phyloP scores from a whole-genome alignment of 2,797 vertebrate genomes.

The Cryptoprocta ferox region DNA sequence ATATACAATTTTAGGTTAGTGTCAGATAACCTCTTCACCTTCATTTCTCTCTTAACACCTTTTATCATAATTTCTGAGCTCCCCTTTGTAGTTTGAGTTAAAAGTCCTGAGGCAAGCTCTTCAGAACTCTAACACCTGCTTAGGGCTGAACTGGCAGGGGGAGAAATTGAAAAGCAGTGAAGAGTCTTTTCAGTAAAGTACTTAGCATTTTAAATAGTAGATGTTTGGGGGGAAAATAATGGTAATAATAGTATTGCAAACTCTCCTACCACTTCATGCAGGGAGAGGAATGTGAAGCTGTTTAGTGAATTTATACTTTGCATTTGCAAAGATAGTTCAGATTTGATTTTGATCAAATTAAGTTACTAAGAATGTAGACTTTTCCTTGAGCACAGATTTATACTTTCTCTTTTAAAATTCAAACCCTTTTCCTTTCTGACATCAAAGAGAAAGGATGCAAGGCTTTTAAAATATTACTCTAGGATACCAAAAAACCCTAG shows the following conservation, averaged over 20 bases:
- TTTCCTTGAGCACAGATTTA: conserved; percentile 65
- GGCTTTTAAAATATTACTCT: conserved; percentile 63
- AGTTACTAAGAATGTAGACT: conserved; percentile 52
- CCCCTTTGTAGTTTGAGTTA: conserved; percentile 65
- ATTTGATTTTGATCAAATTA: conserved; percentile 67
- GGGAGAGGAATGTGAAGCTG: background rate
- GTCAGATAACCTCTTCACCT: conserved; percentile 59
- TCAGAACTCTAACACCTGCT: conserved; percentile 65
- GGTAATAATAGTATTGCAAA: conserved; percentile 48
- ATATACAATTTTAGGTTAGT: conserved; percentile 53
- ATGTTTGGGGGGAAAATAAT: conserved; percentile 10
- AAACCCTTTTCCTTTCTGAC: conserved; percentile 15
- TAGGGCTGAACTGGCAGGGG: conserved; percentile 61
- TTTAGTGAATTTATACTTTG: conserved; percentile 29
- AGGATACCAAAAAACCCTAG: background rate
- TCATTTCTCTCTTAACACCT: conserved; percentile 50
- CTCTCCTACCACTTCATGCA: background rate
- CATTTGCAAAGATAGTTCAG: conserved; percentile 63
- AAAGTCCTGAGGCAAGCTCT: conserved; percentile 69
- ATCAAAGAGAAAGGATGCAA: conserved; percentile 58
- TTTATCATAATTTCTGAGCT: conserved; percentile 71
- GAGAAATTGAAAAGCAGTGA: conserved; percentile 51
- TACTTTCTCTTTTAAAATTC: conserved; percentile 61
- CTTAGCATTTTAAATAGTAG: conserved; percentile 75
- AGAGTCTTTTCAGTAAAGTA: conserved; percentile 66